These are phyloP conservation scores for Phalangium opilio DNA, from an alignment of 2,888 invertebrate genomes.

Conservation along the genomic window DNA sequence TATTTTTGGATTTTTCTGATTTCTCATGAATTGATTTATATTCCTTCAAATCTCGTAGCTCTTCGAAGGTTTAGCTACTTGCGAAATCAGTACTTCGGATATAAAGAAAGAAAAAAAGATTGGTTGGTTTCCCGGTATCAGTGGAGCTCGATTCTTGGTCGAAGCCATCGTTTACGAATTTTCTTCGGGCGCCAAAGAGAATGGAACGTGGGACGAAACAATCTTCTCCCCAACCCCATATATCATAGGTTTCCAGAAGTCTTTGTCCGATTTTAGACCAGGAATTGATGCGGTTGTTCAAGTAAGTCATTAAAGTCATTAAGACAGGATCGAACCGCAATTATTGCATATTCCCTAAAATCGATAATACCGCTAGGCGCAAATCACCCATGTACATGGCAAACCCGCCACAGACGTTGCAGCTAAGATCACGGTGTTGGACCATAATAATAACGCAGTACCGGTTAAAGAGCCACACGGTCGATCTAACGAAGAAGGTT, in stretches of 20 bases:
- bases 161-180: conserved; percentile 18
- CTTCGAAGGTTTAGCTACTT: background rate
- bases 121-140: conserved; percentile 13
- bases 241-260: conserved; percentile 11
- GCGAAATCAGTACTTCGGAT: conserved; percentile 1
- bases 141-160: conserved; percentile 5
- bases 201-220: conserved; percentile 4
- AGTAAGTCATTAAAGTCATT: conserved; percentile 7
- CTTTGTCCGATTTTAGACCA: conserved; percentile 14
- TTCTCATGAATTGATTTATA: conserved; percentile 4
- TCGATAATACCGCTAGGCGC: conserved; percentile 7
- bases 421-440: conserved; percentile 6
- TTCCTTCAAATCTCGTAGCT: conserved; percentile 2
- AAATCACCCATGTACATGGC: conserved; percentile 10
- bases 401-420: conserved; percentile 9
- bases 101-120: conserved; percentile 7
- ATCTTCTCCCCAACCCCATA: conserved; percentile 13
- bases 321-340: too few species aligned
- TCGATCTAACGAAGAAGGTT: conserved; percentile 9
- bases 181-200: conserved; percentile 16
- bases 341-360: too few species aligned
- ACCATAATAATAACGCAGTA: conserved; percentile 1
- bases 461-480: background rate
- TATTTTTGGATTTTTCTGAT: too few species aligned
- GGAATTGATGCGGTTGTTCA: conserved; percentile 12